A percentile compares a stretch with the other conserved stretches of the same genome.
Conservation (phyloP, 2,888 invertebrate genomes). For the Diadegma fenestrale region DNA sequence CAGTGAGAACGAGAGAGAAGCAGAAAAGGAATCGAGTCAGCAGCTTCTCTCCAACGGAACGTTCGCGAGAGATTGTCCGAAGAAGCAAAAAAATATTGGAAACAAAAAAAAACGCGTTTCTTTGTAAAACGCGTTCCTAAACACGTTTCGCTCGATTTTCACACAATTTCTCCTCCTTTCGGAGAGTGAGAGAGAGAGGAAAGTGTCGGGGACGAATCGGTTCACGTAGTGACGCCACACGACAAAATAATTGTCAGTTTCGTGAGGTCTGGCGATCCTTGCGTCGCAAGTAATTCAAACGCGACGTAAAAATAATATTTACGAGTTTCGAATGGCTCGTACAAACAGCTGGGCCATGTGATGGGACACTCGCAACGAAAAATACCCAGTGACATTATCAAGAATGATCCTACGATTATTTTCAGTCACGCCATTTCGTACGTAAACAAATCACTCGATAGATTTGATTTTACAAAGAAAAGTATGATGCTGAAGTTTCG, state of each 20-base stretch:
- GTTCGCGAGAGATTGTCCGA: conserved; percentile 52
- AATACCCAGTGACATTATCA: neutral
- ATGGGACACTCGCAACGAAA: neutral
- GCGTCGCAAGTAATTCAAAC: conserved; percentile 83
- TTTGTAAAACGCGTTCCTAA: conserved; percentile 51
- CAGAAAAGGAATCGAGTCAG: conserved; percentile 55
- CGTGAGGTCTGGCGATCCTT: conserved; percentile 81
- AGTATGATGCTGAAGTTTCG: too few relatives aligned
- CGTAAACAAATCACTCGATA: too few relatives aligned
- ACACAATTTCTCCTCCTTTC: too few relatives aligned
- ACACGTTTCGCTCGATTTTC: conserved; percentile 44
- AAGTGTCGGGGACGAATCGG: conserved; percentile 42
- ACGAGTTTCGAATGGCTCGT: conserved; percentile 82
- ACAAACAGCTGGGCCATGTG: conserved; percentile 25
- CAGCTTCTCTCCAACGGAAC: conserved; percentile 46
- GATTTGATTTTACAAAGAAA: neutral
- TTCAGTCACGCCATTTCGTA: neutral
- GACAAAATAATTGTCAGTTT: conserved; percentile 82
- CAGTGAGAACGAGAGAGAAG: neutral
- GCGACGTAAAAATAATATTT: conserved; percentile 84
- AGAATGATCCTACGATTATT: neutral
- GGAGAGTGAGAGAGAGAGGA: conserved; percentile 16
- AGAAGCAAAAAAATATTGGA: neutral
- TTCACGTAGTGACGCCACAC: conserved; percentile 57
- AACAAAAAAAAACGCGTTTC: conserved; percentile 38